Evolutionary conservation across 2,113 vertebrate genomes (phyloP), one percentile per base, ranked within the genome.

Genomic region (Mohoua ochrocephala): DNA sequence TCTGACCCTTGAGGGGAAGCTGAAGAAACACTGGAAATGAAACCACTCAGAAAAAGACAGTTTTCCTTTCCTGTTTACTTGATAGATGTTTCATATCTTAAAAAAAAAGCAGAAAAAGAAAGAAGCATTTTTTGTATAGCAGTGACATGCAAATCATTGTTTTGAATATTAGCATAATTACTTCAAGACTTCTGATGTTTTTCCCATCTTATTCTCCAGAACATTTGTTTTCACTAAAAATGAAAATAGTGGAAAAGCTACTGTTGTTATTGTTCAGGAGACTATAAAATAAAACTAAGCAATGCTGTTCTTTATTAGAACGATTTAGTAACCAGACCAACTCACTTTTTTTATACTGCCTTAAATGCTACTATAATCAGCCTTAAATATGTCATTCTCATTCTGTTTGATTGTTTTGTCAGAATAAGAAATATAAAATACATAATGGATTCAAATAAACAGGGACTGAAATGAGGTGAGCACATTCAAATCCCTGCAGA

Each of bases 11-110:
- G 89, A 97, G 93, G 96, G 96, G 74, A 96, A 15, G 39, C 87
- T 45, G 37, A 95, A 98, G 97, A 94, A 97, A 94, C 97, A 97
- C 80, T 97, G 93, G 94, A 97, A 97, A 96, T 97, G 87, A 98
- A 97, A 97, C 89, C 70, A 73, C 87, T 95, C 91, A 92, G 74
- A 95, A 95, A 94, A 96, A 95, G 97, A 92, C 94, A 97, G 95
- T 92, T 97, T 94, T 96, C 78, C 83, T 91, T 93, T 91, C 97
- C 96, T 97, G 97, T 97, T 97, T 97, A 87, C 89, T 97, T 97
- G 96, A 96, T 92, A 84, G 79, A 95, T 92, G 80, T 93, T 96
- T 95, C 57, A 57, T 92, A 95, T 53, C 63, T 13, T 70, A 78
- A 50, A 52, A 65, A 82, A 63, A 57, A 52, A 18, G 1, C 26